A percentile compares a stretch with the other conserved stretches of the same genome.
phyloP scores from a whole-genome alignment of 1,140 invertebrate genomes.

The Trichonephila clavata region DNA sequence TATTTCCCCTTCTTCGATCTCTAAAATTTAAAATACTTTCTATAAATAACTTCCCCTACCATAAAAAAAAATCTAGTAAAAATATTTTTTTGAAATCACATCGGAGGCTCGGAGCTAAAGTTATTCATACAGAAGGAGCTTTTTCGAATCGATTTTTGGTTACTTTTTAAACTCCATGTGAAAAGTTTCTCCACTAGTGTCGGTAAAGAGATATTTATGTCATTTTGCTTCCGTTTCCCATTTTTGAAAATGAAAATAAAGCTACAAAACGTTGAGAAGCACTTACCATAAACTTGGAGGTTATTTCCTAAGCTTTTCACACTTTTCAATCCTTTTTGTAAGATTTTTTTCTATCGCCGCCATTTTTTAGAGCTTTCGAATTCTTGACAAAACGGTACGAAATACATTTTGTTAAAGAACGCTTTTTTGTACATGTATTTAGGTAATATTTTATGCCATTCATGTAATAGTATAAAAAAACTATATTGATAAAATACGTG shows the following conservation, averaged over 20 bases:
- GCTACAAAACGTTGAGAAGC: not conserved
- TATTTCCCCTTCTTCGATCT: too few species aligned
- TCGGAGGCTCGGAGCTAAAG: not conserved
- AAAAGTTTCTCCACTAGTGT: not conserved
- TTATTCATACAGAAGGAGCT: not conserved
- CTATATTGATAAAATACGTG: too few species aligned
- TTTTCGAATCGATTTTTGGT: not conserved
- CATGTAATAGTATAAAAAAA: too few species aligned
- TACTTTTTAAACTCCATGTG: not conserved
- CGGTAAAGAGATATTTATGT: not conserved
- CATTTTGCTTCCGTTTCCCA: not conserved
- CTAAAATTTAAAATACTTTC: too few species aligned
- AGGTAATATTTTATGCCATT: too few species aligned
- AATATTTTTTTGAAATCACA: not conserved
- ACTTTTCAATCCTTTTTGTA: not conserved
- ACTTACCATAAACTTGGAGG: not conserved
- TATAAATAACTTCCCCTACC: too few species aligned
- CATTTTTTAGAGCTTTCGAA: not conserved
- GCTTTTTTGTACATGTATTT: not conserved
- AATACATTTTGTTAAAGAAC: not conserved
- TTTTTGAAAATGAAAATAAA: not conserved
- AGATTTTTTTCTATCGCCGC: not conserved
- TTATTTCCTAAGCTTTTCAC: slow-evolving; percentile 1
- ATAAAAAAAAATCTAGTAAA: not conserved
- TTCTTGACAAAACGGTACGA: not conserved